phyloP scores from a whole-genome alignment of 2,888 invertebrate species.

The Autographa pulchrina region DNA sequence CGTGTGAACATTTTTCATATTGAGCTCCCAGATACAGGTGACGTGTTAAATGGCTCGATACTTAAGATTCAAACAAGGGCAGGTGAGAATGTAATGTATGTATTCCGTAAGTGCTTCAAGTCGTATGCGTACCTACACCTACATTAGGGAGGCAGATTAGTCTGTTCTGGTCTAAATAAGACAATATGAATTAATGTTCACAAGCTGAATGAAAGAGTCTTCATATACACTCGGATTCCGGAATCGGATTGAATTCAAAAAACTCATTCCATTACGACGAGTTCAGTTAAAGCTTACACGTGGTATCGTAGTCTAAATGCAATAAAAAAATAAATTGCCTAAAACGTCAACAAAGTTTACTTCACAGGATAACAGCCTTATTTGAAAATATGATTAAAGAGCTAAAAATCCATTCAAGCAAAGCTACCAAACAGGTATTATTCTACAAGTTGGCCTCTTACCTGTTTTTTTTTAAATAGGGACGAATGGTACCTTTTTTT shows the following conservation, averaged over 20 bases:
- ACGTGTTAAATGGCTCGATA: slow-evolving; percentile 64
- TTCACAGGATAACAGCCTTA: not conserved
- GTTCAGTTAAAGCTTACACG: not conserved
- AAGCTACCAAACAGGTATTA: not conserved
- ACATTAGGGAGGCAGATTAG: not conserved
- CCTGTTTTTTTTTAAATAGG: no score
- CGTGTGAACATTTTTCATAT: slow-evolving; percentile 70
- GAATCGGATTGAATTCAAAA: not conserved
- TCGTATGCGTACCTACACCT: slow-evolving; percentile 6
- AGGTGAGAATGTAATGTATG: slow-evolving; percentile 27
- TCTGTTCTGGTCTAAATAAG: not conserved
- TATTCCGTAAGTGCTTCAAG: slow-evolving; percentile 27
- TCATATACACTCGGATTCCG: not conserved
- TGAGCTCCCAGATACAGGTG: slow-evolving; percentile 65
- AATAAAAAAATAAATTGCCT: not conserved
- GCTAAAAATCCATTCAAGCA: not conserved
- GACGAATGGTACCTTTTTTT: no score
- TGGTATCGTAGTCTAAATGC: not conserved
- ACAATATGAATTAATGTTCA: no score
- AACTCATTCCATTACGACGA: not conserved
- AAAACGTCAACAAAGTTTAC: not conserved
- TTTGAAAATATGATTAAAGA: not conserved
- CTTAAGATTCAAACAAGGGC: slow-evolving; percentile 58
- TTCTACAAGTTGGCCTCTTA: no score
- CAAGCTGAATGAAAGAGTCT: not conserved